Percentiles rank a stretch among this genome's conserved stretches.
Evolutionary conservation across 1,140 invertebrate species (phyloP).

Genomic region (Dreissena polymorpha): DNA sequence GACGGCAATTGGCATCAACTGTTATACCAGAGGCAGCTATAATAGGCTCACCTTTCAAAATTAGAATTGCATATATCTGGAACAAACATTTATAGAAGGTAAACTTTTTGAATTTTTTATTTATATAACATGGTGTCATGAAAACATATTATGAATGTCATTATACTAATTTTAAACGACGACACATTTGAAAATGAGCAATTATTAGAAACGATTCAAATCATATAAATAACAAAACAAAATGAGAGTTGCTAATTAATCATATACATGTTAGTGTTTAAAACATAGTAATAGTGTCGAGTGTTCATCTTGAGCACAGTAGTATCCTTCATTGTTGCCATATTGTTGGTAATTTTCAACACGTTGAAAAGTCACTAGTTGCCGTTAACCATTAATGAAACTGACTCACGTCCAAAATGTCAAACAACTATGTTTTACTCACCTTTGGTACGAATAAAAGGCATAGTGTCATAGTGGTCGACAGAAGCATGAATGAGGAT

Average conservation of each 20-base stretch:
- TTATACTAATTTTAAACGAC: not conserved
- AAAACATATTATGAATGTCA: not conserved
- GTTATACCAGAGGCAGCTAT: slow-evolving; percentile 93
- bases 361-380: no score
- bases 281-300: no score
- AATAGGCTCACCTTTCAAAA: slow-evolving; percentile 86
- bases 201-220: not conserved
- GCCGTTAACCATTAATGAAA: no score
- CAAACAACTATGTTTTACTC: slow-evolving; percentile 33
- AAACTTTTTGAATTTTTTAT: no score
- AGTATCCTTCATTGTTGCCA: no score
- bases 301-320: no score
- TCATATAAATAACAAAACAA: no score
- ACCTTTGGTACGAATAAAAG: slow-evolving; percentile 93
- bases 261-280: no score
- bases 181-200: not conserved
- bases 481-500: slow-evolving; percentile 89
- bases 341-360: no score
- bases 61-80: slow-evolving; percentile 80
- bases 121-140: not conserved
- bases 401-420: no score
- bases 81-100: no score
- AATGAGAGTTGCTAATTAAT: no score
- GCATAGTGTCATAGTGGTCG: slow-evolving; percentile 92
- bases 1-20: slow-evolving; percentile 90